These are phyloP conservation scores for Danaus plexippus DNA, from an alignment of 1,140 invertebrate genomes.

Conservation along the genomic window DNA sequence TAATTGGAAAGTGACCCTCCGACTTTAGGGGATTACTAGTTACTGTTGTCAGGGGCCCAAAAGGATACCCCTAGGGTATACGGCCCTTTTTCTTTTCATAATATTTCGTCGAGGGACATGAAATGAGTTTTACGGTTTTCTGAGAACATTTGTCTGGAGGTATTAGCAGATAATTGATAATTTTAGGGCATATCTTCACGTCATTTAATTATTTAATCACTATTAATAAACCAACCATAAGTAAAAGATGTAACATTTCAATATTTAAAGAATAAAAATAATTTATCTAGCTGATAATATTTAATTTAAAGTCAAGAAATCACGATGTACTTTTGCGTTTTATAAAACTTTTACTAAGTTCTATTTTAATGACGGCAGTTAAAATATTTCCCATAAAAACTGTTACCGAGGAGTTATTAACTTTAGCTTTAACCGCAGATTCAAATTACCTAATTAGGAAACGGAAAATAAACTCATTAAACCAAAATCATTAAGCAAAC, in stretches of 20 bases:
- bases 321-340: too few species aligned
- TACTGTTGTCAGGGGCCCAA: conserved; percentile 21
- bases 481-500: conserved; percentile 16
- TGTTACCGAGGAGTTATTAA: conserved; percentile 23
- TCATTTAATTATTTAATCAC: background rate
- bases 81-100: conserved; percentile 29
- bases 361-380: too few species aligned
- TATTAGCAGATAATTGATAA: conserved; percentile 32
- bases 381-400: conserved; percentile 9
- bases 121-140: conserved; percentile 33
- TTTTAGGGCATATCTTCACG: conserved; percentile 18
- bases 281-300: too few species aligned
- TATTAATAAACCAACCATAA: too few species aligned
- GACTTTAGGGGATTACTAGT: conserved; percentile 21
- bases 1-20: conserved; percentile 23
- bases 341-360: too few species aligned
- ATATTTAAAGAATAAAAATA: too few species aligned
- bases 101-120: conserved; percentile 30
- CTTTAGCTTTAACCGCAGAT: conserved; percentile 19
- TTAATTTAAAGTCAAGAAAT: too few species aligned
- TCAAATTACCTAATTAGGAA: conserved; percentile 25
- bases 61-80: conserved; percentile 15
- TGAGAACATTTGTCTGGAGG: conserved; percentile 24
- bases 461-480: conserved; percentile 23
- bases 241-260: too few species aligned